Percentiles rank a stretch among this genome's conserved stretches.
Evolutionary conservation across 1,140 invertebrate genomes (phyloP).

Genomic region (Trachymyrmex septentrionalis): DNA sequence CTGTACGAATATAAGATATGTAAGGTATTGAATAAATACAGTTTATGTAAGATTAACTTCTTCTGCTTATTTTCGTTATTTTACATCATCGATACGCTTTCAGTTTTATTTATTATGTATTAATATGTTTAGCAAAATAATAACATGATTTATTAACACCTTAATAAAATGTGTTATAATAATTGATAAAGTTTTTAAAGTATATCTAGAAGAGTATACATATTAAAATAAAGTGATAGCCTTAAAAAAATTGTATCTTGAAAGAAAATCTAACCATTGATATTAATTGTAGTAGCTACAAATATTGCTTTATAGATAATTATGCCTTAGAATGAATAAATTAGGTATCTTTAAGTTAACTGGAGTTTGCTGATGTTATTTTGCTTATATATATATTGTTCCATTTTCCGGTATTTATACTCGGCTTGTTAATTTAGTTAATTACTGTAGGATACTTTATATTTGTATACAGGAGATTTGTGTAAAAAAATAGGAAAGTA

Average conservation of each 20-base stretch:
- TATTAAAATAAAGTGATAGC: background rate
- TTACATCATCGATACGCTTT: background rate
- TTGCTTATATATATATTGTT: slow-evolving; percentile 13
- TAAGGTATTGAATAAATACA: background rate
- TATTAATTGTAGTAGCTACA: slow-evolving; percentile 40
- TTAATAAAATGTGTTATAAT: background rate
- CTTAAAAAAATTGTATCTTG: background rate
- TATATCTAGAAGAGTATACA: background rate
- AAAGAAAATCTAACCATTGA: background rate
- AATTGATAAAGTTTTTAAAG: background rate
- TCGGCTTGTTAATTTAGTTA: slow-evolving; percentile 76
- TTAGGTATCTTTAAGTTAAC: slow-evolving; percentile 64
- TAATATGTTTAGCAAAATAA: background rate
- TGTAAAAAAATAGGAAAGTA: slow-evolving; percentile 58
- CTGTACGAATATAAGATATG: background rate
- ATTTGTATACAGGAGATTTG: slow-evolving; percentile 70
- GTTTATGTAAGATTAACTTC: background rate
- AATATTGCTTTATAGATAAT: slow-evolving; percentile 53
- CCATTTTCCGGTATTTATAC: slow-evolving; percentile 48
- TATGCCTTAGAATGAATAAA: slow-evolving; percentile 52
- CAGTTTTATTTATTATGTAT: background rate
- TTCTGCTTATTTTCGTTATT: background rate
- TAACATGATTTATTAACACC: background rate
- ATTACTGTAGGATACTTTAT: slow-evolving; percentile 72
- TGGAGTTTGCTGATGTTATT: slow-evolving; percentile 67